Percentiles rank a stretch among this genome's conserved stretches.
Evolutionary conservation across 2,888 invertebrate species (phyloP).

Genomic region (Chesias legatella): DNA sequence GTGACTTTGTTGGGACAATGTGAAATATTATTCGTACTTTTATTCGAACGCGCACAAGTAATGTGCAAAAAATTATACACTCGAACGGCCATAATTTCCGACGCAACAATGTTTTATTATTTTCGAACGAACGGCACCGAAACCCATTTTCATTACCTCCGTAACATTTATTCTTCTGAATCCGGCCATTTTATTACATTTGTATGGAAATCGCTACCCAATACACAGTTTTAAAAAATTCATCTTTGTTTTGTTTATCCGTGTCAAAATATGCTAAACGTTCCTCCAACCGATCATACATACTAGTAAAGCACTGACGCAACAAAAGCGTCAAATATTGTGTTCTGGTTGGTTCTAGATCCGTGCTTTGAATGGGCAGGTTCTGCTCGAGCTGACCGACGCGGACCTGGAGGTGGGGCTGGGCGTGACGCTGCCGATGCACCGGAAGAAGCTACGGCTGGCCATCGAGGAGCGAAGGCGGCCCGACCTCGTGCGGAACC

Average conservation of each 20-base stretch:
- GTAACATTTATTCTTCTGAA: constrained; percentile 51
- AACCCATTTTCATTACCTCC: constrained; percentile 48
- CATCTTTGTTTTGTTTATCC: constrained; percentile 49
- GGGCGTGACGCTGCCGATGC: constrained; percentile 95
- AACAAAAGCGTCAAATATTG: constrained; percentile 78
- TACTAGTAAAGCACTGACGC: constrained; percentile 52
- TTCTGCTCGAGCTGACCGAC: constrained; percentile 94
- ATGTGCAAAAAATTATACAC: constrained; percentile 10
- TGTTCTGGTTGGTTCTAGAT: constrained; percentile 84
- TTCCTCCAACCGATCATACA: constrained; percentile 12
- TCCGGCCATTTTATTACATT: constrained; percentile 59
- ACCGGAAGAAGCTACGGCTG: constrained; percentile 93
- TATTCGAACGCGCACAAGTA: constrained; percentile 1
- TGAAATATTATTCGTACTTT: constrained; percentile 4
- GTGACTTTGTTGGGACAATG: not conserved
- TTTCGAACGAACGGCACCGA: constrained; percentile 45
- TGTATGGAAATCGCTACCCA: constrained; percentile 58
- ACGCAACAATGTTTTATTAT: constrained; percentile 26
- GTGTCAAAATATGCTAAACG: not conserved
- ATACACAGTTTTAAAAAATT: constrained; percentile 52
- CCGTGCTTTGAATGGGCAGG: constrained; percentile 87
- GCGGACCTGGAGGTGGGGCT: constrained; percentile 94
- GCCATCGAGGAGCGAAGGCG: constrained; percentile 96
- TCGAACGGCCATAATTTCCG: constrained; percentile 18
- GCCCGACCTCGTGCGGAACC: constrained; percentile 92